Evolutionary conservation across 2,113 vertebrate species (phyloP).

Genomic region (Crotalus viridis): DNA sequence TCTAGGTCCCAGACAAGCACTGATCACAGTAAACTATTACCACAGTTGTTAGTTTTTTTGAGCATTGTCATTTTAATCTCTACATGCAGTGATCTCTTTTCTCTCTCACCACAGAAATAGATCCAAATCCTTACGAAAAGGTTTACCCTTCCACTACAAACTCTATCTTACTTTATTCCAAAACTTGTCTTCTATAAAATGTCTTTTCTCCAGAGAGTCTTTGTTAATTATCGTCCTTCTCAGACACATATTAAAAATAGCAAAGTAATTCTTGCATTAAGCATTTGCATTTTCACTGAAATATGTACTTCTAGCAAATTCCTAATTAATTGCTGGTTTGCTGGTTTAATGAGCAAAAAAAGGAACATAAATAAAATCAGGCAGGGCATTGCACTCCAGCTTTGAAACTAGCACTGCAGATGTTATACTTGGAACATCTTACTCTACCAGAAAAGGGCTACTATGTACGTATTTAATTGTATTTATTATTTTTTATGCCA

Average conservation of each 20-base stretch:
- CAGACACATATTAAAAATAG: slow-evolving; percentile 23
- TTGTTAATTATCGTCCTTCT: slow-evolving; percentile 8
- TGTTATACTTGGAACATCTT: neutral
- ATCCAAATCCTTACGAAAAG: slow-evolving; percentile 7
- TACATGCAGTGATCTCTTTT: too few species aligned
- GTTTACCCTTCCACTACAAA: neutral
- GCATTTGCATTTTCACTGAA: slow-evolving; percentile 11
- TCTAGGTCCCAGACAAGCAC: neutral
- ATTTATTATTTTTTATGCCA: neutral
- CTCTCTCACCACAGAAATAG: neutral
- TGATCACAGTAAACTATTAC: neutral
- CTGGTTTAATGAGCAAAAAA: slow-evolving; percentile 18
- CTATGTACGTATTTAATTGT: neutral
- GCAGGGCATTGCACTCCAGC: neutral
- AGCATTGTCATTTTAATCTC: slow-evolving; percentile 5
- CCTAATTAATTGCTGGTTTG: slow-evolving; percentile 41
- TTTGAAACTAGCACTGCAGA: slow-evolving; percentile 1
- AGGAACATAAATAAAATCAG: slow-evolving; percentile 29
- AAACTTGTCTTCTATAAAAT: slow-evolving; percentile 8
- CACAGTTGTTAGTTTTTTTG: neutral
- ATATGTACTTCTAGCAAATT: slow-evolving; percentile 24
- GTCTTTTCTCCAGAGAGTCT: slow-evolving; percentile 2
- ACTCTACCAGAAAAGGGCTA: neutral
- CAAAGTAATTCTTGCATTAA: slow-evolving; percentile 18
- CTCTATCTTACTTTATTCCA: neutral